Conservation (phyloP, 2,113 vertebrate species). For the Oreochromis spilurus region DNA sequence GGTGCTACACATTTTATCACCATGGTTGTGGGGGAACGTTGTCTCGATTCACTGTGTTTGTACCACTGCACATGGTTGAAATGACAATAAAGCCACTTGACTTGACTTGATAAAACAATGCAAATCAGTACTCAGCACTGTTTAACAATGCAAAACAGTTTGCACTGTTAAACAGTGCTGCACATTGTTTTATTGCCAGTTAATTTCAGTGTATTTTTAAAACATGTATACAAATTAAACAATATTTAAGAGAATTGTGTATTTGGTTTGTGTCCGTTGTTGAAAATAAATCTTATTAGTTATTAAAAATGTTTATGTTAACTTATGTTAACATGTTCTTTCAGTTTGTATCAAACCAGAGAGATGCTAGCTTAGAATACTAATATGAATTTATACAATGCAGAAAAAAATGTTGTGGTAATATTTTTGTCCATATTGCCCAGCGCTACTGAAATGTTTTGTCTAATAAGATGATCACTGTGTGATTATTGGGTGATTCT, state of each 20-base stretch:
- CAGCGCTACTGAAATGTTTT: neutral
- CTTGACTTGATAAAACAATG: neutral
- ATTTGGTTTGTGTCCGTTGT: neutral
- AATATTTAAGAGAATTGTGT: neutral
- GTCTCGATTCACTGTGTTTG: neutral
- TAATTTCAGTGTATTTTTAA: neutral
- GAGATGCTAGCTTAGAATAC: neutral
- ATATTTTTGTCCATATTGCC: neutral
- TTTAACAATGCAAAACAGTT: neutral
- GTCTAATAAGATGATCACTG: neutral
- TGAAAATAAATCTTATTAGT: neutral
- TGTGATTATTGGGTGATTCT: neutral
- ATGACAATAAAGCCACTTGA: neutral
- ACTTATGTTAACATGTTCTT: neutral
- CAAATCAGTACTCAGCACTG: neutral
- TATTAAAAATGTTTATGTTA: neutral
- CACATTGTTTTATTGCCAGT: neutral
- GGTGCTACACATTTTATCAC: neutral
- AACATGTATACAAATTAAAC: neutral
- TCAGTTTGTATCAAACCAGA: neutral
- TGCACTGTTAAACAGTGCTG: neutral
- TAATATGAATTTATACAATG: neutral
- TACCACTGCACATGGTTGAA: neutral
- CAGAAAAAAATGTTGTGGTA: neutral
- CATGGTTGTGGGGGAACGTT: fast-evolving